A percentile compares a stretch with the other conserved stretches of the same genome.
Conservation (phyloP, 2,888 invertebrate species). For the Patella caerulea region DNA sequence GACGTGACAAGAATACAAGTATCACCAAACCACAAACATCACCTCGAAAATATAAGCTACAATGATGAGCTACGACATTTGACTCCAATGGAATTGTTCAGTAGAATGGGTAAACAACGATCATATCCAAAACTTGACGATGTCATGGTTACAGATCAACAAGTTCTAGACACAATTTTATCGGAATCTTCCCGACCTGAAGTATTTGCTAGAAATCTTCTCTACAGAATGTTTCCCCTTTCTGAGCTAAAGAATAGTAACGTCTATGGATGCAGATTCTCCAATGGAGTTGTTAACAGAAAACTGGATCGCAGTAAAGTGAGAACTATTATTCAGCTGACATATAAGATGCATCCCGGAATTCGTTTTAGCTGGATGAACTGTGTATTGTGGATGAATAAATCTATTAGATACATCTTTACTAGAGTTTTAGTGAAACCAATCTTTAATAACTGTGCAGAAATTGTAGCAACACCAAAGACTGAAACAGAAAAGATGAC, state of each 20-base stretch:
- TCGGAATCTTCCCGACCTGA: background rate
- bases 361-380: background rate
- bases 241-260: background rate
- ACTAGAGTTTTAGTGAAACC: too few relatives aligned
- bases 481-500: too few relatives aligned
- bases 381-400: background rate
- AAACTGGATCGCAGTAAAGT: background rate
- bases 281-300: background rate
- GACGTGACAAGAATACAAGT: too few relatives aligned
- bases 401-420: background rate
- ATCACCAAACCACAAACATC: too few relatives aligned
- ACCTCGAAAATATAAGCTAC: too few relatives aligned
- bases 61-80: background rate
- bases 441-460: too few relatives aligned
- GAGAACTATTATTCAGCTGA: background rate
- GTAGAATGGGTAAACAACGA: background rate
- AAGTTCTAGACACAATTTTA: background rate
- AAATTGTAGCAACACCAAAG: too few relatives aligned
- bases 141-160: background rate
- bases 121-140: background rate
- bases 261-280: background rate
- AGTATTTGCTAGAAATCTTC: slow-evolving; percentile 3
- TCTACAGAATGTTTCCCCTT: slow-evolving; percentile 1
- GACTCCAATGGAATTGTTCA: background rate
- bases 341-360: background rate